Conservation (phyloP, 2,113 vertebrate genomes). For the Brachyhypopomus gauderio region DNA sequence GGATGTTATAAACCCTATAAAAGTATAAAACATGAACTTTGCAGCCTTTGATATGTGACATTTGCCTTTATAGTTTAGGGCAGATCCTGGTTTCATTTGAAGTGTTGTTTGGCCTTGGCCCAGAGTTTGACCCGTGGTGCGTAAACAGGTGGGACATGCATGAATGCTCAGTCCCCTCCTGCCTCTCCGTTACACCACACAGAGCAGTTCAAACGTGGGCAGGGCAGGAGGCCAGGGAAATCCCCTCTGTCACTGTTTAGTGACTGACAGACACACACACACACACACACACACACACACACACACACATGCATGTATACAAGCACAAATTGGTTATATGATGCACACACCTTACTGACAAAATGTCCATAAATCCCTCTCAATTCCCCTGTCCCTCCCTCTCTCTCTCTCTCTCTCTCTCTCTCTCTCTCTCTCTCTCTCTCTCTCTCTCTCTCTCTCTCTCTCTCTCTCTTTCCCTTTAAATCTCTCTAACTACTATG, state of each 20-base stretch:
- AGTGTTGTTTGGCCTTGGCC: background rate
- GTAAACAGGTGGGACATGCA: background rate
- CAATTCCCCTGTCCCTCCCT: background rate
- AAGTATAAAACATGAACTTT: background rate
- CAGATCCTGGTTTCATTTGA: background rate
- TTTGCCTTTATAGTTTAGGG: background rate
- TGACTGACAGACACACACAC: constrained; percentile 1
- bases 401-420: background rate
- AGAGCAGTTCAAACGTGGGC: background rate
- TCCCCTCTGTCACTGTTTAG: background rate
- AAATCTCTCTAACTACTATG: background rate
- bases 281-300: background rate
- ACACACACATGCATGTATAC: background rate
- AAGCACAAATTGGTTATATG: background rate
- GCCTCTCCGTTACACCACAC: background rate
- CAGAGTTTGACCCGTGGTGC: background rate
- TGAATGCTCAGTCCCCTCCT: background rate
- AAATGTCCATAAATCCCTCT: background rate
- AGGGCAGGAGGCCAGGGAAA: constrained; percentile 18
- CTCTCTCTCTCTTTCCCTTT: background rate
- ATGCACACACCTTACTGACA: background rate
- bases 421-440: no score
- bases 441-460: background rate
- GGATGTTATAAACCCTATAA: background rate
- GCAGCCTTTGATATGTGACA: background rate